Percentiles rank a stretch among this genome's conserved stretches.
Evolutionary conservation across 2,113 vertebrate genomes (phyloP).

Genomic region (Alaudala cheleensis): DNA sequence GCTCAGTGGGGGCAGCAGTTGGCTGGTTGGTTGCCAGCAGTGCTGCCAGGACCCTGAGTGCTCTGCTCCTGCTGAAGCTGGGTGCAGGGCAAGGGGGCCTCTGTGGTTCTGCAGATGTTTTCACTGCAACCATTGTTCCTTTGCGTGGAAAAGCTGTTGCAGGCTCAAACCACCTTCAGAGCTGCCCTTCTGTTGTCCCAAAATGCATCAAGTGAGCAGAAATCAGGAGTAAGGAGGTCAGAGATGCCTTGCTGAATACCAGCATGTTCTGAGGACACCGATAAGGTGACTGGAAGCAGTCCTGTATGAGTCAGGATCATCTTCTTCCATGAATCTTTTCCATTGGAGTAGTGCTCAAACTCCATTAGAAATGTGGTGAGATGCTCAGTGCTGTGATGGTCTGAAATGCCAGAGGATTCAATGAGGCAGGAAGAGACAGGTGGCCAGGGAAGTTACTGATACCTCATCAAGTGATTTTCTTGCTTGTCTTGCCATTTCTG

Average conservation of each 20-base stretch:
- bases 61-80: neutral
- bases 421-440: neutral
- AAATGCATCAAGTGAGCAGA: neutral
- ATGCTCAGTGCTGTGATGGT: neutral
- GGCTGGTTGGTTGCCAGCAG: neutral
- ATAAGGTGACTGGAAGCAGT: neutral
- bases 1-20: neutral
- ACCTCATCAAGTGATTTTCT: neutral
- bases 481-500: neutral
- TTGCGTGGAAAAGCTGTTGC: neutral
- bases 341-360: neutral
- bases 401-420: neutral
- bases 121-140: neutral
- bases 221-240: neutral
- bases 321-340: neutral
- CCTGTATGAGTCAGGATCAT: neutral
- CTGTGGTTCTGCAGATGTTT: accelerated
- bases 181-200: neutral
- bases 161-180: neutral
- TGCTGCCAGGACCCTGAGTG: neutral
- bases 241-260: neutral
- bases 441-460: neutral
- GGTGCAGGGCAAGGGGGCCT: neutral
- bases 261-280: neutral
- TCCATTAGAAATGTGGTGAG: neutral